phyloP scores from a whole-genome alignment of 2,888 invertebrate species.

The Pogonocherus hispidulus region DNA sequence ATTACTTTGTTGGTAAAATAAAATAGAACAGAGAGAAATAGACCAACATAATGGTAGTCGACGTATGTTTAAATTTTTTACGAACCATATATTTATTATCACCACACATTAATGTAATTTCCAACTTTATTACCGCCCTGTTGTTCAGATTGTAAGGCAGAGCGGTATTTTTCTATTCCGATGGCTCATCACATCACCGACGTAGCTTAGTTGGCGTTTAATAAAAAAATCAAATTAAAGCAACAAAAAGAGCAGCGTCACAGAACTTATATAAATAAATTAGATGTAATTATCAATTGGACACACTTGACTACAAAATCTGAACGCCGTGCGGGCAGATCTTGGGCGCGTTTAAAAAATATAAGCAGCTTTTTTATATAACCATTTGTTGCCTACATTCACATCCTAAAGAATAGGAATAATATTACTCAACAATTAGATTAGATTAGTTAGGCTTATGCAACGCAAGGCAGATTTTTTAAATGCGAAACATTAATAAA shows the following conservation, averaged over 20 bases:
- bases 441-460: too few species aligned
- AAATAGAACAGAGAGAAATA: too few species aligned
- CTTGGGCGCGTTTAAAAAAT: not conserved
- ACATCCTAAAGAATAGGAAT: too few species aligned
- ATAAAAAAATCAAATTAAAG: constrained; percentile 29
- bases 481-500: too few species aligned
- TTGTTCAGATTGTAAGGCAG: not conserved
- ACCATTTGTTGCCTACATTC: not conserved
- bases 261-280: constrained; percentile 25
- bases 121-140: too few species aligned
- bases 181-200: not conserved
- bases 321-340: constrained; percentile 5
- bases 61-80: too few species aligned
- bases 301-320: constrained; percentile 21
- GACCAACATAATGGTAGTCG: too few species aligned
- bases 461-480: too few species aligned
- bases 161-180: not conserved
- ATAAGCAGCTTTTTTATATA: constrained; percentile 4
- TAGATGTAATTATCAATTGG: constrained; percentile 33
- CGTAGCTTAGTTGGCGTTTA: constrained; percentile 23
- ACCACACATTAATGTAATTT: too few species aligned
- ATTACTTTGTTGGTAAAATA: too few species aligned
- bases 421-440: too few species aligned
- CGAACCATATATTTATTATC: too few species aligned
- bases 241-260: constrained; percentile 19